Conservation (phyloP, 2,113 vertebrate species). For the Chiloscyllium plagiosum region DNA sequence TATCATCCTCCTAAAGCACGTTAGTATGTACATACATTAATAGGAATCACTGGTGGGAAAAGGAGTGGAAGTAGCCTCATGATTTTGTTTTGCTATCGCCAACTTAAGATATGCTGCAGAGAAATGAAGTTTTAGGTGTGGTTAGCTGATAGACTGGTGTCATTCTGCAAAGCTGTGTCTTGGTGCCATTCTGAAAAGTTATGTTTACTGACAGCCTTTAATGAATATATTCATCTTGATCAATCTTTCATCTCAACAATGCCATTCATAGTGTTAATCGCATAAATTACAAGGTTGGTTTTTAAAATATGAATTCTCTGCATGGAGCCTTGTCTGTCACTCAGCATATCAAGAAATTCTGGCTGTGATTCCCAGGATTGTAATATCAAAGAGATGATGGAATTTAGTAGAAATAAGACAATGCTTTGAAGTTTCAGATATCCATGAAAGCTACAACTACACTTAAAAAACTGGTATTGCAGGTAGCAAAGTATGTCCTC, state of each 20-base stretch:
- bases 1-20: neutral
- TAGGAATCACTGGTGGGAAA: neutral
- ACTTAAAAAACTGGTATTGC: neutral
- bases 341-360: neutral
- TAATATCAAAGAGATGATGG: neutral
- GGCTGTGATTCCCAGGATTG: neutral
- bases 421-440: neutral
- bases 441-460: neutral
- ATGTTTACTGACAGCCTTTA: neutral
- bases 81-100: neutral
- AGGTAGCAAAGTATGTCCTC: neutral
- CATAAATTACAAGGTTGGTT: neutral
- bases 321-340: neutral
- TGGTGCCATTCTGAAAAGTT: neutral
- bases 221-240: neutral
- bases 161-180: neutral
- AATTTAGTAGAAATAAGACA: neutral
- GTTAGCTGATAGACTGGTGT: neutral
- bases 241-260: neutral
- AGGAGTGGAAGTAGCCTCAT: neutral
- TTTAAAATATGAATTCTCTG: neutral
- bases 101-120: neutral
- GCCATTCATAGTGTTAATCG: neutral
- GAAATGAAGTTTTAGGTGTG: neutral
- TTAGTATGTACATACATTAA: neutral